Evolutionary conservation across 2,888 invertebrate species (phyloP), one percentile per base, ranked within the genome.

Genomic region (Hirtodrosophila cameraria): DNA sequence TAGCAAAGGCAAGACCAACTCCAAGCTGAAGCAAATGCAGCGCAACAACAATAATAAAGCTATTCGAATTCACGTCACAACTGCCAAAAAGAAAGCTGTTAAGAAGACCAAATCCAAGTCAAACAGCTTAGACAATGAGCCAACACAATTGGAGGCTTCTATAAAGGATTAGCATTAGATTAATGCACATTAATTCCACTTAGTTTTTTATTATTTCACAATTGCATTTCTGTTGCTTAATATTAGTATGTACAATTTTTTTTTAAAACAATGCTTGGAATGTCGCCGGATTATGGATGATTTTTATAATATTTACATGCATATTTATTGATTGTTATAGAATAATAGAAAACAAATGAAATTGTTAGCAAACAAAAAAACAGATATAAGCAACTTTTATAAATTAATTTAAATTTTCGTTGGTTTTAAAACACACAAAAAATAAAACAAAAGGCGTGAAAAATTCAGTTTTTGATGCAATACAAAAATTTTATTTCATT

Each of bases 1-100:
- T 7, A 23, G 11, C 33, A 74, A 58, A 20, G 35, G 20, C 9
- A 77, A 68, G 12, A 11, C n/a, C 5, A 58, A 31, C 8, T 28
- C 45, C 0, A 74, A 81, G 11, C n/a, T 69, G 6, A 82, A 86
- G 33, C 71, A 66, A n/a, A 9, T 65, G 16, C 61, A 61, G 3
- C 55, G 65, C 2, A 43, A n/a, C n/a, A n/a, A n/a, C n/a, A n/a
- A n/a, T n/a, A n/a, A 23, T 3, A 81, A 77, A 9, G 39, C 38
- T 2, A 30, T 53, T 5, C 72, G 72, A 3, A 72, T 79, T 0
- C 57, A 75, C 0, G 49, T 79, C 5, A 27, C 30, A 8, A 20
- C 38, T 4, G 2, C 58, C 13, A 83, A 80, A 12, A 84, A 52
- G 23, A 80, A 63, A 23, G 1, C 16, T 6, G 30, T 8, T 2